Evolutionary conservation across 2,888 invertebrate genomes (phyloP).

Genomic region (Steinernema carpocapsae): DNA sequence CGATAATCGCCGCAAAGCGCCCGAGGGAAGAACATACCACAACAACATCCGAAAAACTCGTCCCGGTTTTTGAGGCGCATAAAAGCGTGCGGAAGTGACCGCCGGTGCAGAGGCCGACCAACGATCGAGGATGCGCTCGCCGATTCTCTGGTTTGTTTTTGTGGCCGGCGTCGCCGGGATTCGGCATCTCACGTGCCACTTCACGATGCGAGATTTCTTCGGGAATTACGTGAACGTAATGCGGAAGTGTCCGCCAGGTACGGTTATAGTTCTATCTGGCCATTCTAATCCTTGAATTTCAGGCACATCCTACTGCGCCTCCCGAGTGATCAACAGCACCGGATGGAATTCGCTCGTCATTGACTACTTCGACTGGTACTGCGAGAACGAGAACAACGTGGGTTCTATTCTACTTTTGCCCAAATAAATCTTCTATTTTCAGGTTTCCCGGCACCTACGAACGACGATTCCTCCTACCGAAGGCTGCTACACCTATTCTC

Average conservation of each 20-base stretch:
- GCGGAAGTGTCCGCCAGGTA: slow-evolving; percentile 40
- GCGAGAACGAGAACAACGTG: slow-evolving; percentile 40
- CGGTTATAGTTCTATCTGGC: no score
- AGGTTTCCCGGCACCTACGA: slow-evolving; percentile 32
- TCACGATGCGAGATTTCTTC: slow-evolving; percentile 37
- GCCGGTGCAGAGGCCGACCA: neutral
- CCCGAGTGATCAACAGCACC: slow-evolving; percentile 37
- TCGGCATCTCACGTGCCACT: slow-evolving; percentile 37
- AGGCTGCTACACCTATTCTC: slow-evolving; percentile 38
- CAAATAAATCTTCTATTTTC: neutral
- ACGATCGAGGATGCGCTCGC: slow-evolving; percentile 16
- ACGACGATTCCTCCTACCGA: slow-evolving; percentile 30
- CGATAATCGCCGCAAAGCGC: slow-evolving; percentile 10
- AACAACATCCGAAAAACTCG: slow-evolving; percentile 16
- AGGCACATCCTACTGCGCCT: slow-evolving; percentile 40
- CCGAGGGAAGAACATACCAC: neutral
- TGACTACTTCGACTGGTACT: slow-evolving; percentile 40
- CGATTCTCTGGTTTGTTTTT: neutral
- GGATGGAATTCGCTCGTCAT: slow-evolving; percentile 38
- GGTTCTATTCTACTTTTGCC: neutral
- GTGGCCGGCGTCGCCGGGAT: slow-evolving; percentile 8
- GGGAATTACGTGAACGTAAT: slow-evolving; percentile 38
- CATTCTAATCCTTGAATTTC: neutral
- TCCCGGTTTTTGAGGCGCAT: neutral
- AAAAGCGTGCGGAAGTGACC: slow-evolving; percentile 23